phyloP scores from a whole-genome alignment of 2,113 vertebrate genomes.

The Sapajus apella region DNA sequence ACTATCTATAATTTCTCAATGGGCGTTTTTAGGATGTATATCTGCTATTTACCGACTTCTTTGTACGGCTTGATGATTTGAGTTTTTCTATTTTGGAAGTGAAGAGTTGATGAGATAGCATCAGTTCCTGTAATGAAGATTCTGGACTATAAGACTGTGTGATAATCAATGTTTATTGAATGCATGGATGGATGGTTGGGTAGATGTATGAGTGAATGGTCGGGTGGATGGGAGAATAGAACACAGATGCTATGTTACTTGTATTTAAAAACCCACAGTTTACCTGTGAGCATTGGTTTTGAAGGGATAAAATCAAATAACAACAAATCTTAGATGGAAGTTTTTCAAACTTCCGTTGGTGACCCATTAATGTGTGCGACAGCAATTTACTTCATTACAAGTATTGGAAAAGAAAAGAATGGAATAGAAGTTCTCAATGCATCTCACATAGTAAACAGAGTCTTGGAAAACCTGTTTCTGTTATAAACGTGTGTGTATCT shows the following conservation, averaged over 20 bases:
- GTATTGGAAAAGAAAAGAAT: background rate
- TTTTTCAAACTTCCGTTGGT: background rate
- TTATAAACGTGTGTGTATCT: background rate
- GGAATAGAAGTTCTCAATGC: background rate
- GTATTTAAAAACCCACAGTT: background rate
- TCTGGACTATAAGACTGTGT: background rate
- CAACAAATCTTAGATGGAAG: background rate
- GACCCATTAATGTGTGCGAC: background rate
- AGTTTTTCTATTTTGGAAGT: background rate
- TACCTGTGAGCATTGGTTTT: background rate
- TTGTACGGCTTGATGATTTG: background rate
- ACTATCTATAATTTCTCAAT: background rate
- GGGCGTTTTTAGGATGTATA: background rate
- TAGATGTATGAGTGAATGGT: background rate
- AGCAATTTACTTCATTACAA: background rate
- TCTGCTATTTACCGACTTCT: background rate
- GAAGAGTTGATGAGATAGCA: background rate
- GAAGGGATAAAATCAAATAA: background rate
- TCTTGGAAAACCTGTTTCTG: background rate
- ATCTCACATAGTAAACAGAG: background rate
- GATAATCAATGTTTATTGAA: background rate
- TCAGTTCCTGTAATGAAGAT: background rate
- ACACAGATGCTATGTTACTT: background rate
- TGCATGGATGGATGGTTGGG: background rate
- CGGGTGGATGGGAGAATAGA: background rate